A percentile compares a stretch with the other conserved stretches of the same genome.
Conservation (phyloP, 2,888 invertebrate genomes). For the Temnothorax unifasciatus region DNA sequence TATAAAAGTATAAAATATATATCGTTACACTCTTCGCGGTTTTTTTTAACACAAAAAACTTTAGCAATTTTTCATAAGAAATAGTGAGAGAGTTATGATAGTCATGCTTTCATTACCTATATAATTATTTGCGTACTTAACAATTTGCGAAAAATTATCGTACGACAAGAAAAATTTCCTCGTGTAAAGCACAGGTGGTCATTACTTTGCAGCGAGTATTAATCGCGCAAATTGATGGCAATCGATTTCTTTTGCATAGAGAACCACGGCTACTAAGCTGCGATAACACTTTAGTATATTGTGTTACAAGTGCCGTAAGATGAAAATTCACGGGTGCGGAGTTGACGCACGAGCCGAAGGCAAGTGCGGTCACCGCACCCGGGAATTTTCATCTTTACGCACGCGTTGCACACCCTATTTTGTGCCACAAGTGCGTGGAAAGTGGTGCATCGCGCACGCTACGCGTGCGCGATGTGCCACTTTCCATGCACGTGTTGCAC, state of each 20-base stretch:
- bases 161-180: not conserved
- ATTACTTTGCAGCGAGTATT: not conserved
- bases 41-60: not conserved
- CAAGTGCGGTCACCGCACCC: no score
- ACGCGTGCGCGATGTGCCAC: no score
- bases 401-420: no score
- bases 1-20: conserved; percentile 17
- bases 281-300: not conserved
- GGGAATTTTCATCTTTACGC: no score
- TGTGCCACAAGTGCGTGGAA: no score
- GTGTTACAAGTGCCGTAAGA: no score
- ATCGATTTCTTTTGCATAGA: not conserved
- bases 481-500: no score
- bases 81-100: not conserved
- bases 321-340: no score
- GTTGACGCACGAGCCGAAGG: no score
- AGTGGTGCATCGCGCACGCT: no score
- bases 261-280: not conserved
- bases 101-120: not conserved
- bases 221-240: conserved; percentile 3
- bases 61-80: conserved; percentile 5
- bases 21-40: not conserved
- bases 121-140: not conserved
- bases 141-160: not conserved
- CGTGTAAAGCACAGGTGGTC: not conserved